phyloP scores from a whole-genome alignment of 2,113 vertebrate genomes.

The Cnemophilus loriae region DNA sequence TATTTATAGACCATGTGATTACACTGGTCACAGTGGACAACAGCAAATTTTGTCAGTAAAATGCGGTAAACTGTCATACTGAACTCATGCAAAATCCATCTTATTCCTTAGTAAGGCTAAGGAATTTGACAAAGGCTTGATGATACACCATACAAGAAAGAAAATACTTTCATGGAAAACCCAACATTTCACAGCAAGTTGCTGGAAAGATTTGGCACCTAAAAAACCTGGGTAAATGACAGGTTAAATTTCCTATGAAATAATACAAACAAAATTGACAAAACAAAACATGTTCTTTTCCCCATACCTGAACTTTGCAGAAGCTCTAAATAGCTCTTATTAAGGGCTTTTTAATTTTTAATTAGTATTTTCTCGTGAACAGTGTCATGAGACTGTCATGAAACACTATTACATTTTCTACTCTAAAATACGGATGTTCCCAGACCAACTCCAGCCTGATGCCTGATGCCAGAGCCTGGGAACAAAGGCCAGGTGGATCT shows the following conservation, averaged over 20 bases:
- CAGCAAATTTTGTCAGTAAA: not conserved
- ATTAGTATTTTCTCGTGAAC: not conserved
- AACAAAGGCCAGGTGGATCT: not conserved
- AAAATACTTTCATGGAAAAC: not conserved
- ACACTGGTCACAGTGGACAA: not conserved
- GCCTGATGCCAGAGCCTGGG: not conserved
- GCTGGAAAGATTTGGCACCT: not conserved
- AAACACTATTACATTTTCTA: not conserved
- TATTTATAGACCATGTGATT: not conserved
- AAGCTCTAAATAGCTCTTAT: not conserved
- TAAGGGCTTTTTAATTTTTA: not conserved
- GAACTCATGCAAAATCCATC: not conserved
- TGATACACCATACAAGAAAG: not conserved
- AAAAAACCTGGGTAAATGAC: not conserved
- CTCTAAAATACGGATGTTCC: not conserved
- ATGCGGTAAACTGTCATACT: not conserved
- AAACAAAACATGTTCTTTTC: not conserved
- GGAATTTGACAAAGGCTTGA: not conserved
- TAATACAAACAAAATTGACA: not conserved
- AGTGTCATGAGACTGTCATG: not conserved
- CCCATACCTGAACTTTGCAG: not conserved
- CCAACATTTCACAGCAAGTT: not conserved
- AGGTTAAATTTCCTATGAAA: not conserved
- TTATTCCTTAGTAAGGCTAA: not conserved
- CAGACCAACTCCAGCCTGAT: not conserved